Evolutionary conservation across 2,888 invertebrate species (phyloP), one percentile per base, ranked within the genome.

Genomic region (Drosophila meridiana): DNA sequence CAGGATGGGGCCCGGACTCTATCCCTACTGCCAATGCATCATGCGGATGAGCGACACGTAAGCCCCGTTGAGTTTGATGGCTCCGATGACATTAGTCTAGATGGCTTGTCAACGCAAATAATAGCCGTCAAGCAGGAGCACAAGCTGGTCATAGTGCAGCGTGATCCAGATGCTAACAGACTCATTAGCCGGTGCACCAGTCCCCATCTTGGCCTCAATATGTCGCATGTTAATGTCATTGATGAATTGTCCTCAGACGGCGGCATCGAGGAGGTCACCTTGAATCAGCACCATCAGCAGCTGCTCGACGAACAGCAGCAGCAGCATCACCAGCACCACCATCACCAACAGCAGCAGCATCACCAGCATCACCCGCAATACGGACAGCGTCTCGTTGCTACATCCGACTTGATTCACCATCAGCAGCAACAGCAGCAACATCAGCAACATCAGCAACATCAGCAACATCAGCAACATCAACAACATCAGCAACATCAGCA

Each of bases 61-160:
- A 91, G 91, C 57, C 89, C 92, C 2, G 89, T 87, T 3, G 87
- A 92, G 8, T 92, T 91, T 64, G 83, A 83, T 4, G 77, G 84
- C 1, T 79, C 91, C 0, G 91, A 91, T 53, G 91, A 91, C 43
- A 85, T 91, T 4, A 91, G 89, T 4, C 66, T 92, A 4, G 91
- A 92, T 47, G 86, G 90, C 0, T 67, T 92, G 26, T 82, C 85
- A 0, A 75, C 85, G 32, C 83, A 89, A 53, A 75, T 84, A 36
- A 81, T 90, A 32, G 60, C 87, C 2, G 86, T 91, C 2, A 92
- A 92, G n/a, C 91, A 91, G 43, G 92, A 92, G 60, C 86, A 90
- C 53, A 91, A 92, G 53, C 65, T 90, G n/a, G 73, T 90, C 5
- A 87, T 91, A 55, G 76, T 89, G 11, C 83, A 86, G n/a, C 67